These are phyloP conservation scores for Poecilia wingei DNA, from an alignment of 2,797 vertebrate genomes.

Conservation along the genomic window DNA sequence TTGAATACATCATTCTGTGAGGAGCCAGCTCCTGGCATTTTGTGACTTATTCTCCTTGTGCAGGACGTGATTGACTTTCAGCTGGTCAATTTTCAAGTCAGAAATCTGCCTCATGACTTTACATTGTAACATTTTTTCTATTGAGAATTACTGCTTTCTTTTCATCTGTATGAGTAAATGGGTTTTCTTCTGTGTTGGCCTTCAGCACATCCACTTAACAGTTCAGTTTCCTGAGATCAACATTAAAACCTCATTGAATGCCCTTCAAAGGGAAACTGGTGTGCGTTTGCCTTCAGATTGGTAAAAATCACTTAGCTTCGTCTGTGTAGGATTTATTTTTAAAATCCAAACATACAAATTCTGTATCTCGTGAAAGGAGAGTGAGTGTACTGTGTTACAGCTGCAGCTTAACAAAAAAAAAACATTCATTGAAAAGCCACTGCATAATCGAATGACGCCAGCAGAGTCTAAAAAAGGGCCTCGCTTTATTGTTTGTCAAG, in stretches of 20 bases:
- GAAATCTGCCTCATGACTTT: background rate
- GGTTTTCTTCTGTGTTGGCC: background rate
- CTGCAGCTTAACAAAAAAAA: slow-evolving; percentile 52
- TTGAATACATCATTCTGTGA: background rate
- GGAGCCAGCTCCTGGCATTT: background rate
- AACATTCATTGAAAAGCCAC: slow-evolving; percentile 51
- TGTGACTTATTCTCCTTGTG: background rate
- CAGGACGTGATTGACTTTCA: background rate
- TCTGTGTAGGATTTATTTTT: slow-evolving; percentile 1
- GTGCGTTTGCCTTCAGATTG: slow-evolving; percentile 27
- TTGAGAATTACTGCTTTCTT: background rate
- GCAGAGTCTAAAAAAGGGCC: slow-evolving; percentile 54
- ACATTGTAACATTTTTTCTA: background rate
- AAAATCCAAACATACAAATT: background rate
- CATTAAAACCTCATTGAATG: slow-evolving; percentile 21
- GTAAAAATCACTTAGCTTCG: slow-evolving; percentile 28
- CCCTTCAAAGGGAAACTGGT: slow-evolving; percentile 45
- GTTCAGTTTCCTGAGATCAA: slow-evolving; percentile 15
- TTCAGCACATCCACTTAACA: background rate
- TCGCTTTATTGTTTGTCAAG: slow-evolving; percentile 61
- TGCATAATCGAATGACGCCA: slow-evolving; percentile 61
- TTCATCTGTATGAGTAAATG: background rate
- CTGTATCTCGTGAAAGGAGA: slow-evolving; percentile 22
- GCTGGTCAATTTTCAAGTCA: background rate
- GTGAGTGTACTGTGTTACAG: slow-evolving; percentile 34